These are phyloP conservation scores for Aphelenchoides bicaudatus DNA, from an alignment of 2,888 invertebrate genomes.

Conservation along the genomic window DNA sequence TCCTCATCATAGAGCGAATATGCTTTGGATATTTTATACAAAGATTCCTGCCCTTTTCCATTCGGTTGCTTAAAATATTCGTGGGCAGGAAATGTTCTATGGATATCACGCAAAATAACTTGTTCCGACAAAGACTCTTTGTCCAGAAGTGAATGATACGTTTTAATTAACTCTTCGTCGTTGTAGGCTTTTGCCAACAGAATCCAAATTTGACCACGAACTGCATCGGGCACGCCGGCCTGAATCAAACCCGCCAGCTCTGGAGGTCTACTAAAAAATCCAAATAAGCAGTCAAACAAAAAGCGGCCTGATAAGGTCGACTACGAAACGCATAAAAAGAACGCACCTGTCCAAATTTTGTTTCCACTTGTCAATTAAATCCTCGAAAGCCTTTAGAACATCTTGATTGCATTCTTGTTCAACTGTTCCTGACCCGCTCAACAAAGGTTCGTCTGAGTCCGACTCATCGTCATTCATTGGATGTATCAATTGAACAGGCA, in stretches of 20 bases:
- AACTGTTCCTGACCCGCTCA: slow-evolving; percentile 95
- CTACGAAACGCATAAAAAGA: too few relatives aligned
- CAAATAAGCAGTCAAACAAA: slow-evolving; percentile 15
- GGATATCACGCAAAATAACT: slow-evolving; percentile 91
- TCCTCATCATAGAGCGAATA: slow-evolving; percentile 95
- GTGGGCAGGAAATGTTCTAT: slow-evolving; percentile 96
- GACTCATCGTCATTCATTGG: slow-evolving; percentile 60
- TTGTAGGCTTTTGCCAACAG: slow-evolving; percentile 80
- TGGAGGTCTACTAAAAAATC: slow-evolving; percentile 67
- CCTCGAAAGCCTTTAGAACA: slow-evolving; percentile 86
- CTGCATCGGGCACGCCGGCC: slow-evolving; percentile 85
- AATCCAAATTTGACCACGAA: slow-evolving; percentile 96
- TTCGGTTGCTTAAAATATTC: slow-evolving; percentile 93
- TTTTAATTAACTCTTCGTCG: slow-evolving; percentile 77
- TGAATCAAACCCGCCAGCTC: slow-evolving; percentile 76
- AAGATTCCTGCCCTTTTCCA: slow-evolving; percentile 81
- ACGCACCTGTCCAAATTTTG: slow-evolving; percentile 38
- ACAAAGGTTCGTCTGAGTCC: slow-evolving; percentile 74
- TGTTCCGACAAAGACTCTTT: slow-evolving; percentile 91
- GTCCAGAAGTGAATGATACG: slow-evolving; percentile 83
- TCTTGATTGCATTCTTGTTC: slow-evolving; percentile 92
- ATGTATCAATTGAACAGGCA: slow-evolving; percentile 59
- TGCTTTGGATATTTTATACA: slow-evolving; percentile 88
- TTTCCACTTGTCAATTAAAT: slow-evolving; percentile 67
- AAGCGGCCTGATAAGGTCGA: too few relatives aligned